A percentile compares a stretch with the other conserved stretches of the same genome.
Evolutionary conservation across 2,888 invertebrate genomes (phyloP).

Genomic region (Andrena chrysosceles): DNA sequence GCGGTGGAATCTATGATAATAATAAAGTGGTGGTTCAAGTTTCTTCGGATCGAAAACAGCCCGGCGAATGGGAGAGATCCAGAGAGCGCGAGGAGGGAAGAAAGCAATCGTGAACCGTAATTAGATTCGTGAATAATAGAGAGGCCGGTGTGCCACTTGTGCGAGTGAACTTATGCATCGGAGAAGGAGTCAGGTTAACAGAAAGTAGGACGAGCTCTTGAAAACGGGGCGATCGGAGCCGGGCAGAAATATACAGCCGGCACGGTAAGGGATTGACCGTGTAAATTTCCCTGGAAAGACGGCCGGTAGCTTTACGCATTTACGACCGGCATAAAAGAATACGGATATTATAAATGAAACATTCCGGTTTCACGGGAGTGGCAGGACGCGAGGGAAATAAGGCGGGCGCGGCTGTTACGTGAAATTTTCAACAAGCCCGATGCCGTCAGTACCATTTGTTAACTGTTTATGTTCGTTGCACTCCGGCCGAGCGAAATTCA

Average conservation of each 20-base stretch:
- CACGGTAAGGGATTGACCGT: conserved; percentile 30
- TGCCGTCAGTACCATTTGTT: conserved; percentile 50
- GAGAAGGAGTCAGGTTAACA: background rate
- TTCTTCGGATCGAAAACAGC: background rate
- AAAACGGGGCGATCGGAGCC: conserved; percentile 24
- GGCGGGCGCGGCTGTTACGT: conserved; percentile 52
- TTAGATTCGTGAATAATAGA: conserved; percentile 40
- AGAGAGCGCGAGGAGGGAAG: no score
- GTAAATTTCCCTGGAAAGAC: conserved; percentile 44
- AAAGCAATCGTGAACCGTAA: conserved; percentile 10
- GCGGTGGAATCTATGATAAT: background rate
- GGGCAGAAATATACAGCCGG: background rate
- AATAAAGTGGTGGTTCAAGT: background rate
- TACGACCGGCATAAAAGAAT: conserved; percentile 65
- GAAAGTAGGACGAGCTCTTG: background rate
- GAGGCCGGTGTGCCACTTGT: background rate
- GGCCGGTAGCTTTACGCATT: conserved; percentile 54
- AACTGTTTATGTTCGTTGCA: conserved; percentile 52
- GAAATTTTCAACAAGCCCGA: conserved; percentile 61
- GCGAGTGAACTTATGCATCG: background rate
- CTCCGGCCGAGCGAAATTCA: conserved; percentile 35
- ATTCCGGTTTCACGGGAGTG: conserved; percentile 44
- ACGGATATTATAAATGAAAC: conserved; percentile 77
- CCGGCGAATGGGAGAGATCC: background rate
- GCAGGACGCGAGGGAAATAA: conserved; percentile 74